These are phyloP conservation scores for Gnathonemus echidnorhynchus DNA, from an alignment of 2,113 vertebrate species.

Conservation along the genomic window DNA sequence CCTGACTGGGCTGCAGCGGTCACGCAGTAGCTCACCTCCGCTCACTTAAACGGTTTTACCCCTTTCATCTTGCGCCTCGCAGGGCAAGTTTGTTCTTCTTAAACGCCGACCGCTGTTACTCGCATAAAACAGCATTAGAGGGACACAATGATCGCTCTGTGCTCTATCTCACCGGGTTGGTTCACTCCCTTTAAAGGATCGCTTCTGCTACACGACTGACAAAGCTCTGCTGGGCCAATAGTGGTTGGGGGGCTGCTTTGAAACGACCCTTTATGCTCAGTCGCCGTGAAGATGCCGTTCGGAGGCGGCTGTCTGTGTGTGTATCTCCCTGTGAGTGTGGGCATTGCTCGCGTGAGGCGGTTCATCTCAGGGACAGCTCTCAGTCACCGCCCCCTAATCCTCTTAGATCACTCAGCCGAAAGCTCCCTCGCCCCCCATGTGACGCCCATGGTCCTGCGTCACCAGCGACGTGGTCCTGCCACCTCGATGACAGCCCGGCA, in stretches of 20 bases:
- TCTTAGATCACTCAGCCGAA: neutral
- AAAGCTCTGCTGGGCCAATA: neutral
- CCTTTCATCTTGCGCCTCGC: neutral
- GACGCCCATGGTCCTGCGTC: neutral
- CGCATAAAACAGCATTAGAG: neutral
- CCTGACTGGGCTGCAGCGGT: neutral
- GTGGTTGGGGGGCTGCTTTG: neutral
- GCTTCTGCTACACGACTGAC: neutral
- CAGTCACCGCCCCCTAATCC: neutral
- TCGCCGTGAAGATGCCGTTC: neutral
- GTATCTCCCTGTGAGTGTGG: neutral
- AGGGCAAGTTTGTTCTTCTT: neutral
- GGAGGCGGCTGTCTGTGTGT: neutral
- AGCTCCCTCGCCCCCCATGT: neutral
- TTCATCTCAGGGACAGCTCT: neutral
- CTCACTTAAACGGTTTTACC: neutral
- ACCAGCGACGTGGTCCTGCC: neutral
- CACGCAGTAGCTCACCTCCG: neutral
- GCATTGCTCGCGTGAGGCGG: neutral
- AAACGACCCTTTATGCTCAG: neutral
- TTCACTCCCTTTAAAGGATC: neutral
- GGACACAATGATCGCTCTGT: neutral
- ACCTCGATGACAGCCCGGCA: neutral
- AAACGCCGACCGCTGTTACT: neutral
- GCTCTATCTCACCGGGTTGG: neutral